A percentile compares a stretch with the other conserved stretches of the same genome.
These are phyloP conservation scores for Lasioglossum calceatum DNA, from an alignment of 2,888 invertebrate species.

Conservation along the genomic window DNA sequence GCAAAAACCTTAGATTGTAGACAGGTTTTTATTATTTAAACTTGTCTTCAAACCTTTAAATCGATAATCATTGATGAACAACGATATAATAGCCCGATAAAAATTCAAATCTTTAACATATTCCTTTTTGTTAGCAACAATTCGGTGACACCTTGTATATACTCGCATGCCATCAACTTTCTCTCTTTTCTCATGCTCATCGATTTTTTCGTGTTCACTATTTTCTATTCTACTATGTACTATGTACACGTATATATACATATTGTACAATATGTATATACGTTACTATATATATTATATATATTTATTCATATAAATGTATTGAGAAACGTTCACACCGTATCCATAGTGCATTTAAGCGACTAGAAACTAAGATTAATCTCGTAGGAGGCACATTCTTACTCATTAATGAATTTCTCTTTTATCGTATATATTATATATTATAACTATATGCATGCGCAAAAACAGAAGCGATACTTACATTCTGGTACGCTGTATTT, in stretches of 20 bases:
- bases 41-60: not conserved
- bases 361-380: slow-evolving; percentile 34
- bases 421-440: slow-evolving; percentile 50
- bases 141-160: slow-evolving; percentile 6
- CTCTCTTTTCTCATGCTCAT: slow-evolving; percentile 51
- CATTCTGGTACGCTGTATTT: slow-evolving; percentile 42
- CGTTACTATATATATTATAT: slow-evolving; percentile 14
- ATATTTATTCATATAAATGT: slow-evolving; percentile 21
- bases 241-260: slow-evolving; percentile 15
- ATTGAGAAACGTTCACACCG: slow-evolving; percentile 34
- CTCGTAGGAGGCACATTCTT: slow-evolving; percentile 60
- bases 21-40: not conserved
- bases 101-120: not conserved
- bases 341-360: slow-evolving; percentile 51
- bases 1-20: not conserved
- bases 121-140: not conserved
- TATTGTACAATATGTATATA: not conserved
- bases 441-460: slow-evolving; percentile 58
- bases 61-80: not conserved
- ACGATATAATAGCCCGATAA: not conserved
- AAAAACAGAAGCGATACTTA: slow-evolving; percentile 61
- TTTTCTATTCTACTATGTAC: slow-evolving; percentile 33
- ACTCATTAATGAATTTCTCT: slow-evolving; percentile 53
- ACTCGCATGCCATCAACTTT: slow-evolving; percentile 62
- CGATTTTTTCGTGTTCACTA: slow-evolving; percentile 55